Evolutionary conservation across 2,113 vertebrate species (phyloP).

Genomic region (Pan troglodytes): NHGRI_mPanTro3-v2.1_pri NC_072411.2:127558501-127559000

Average conservation of each 20-base stretch:
- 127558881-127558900: constrained; percentile 4
- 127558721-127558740: background rate
- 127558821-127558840: background rate
- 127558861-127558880: background rate
- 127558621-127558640: background rate
- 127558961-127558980: background rate
- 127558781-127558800: background rate
- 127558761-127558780: background rate
- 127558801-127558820: background rate
- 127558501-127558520: background rate
- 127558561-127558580: background rate
- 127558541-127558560: background rate
- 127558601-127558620: background rate
- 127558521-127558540: background rate
- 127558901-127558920: background rate
- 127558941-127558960: background rate
- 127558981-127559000: background rate
- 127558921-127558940: background rate
- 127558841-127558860: background rate
- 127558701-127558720: background rate
- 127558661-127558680: background rate
- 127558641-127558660: background rate
- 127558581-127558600: background rate
- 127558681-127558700: background rate
- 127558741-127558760: background rate